A percentile compares a stretch with the other conserved stretches of the same genome.
Evolutionary conservation across 2,797 vertebrate species (phyloP).

Genomic region (Miichthys miiuy): DNA sequence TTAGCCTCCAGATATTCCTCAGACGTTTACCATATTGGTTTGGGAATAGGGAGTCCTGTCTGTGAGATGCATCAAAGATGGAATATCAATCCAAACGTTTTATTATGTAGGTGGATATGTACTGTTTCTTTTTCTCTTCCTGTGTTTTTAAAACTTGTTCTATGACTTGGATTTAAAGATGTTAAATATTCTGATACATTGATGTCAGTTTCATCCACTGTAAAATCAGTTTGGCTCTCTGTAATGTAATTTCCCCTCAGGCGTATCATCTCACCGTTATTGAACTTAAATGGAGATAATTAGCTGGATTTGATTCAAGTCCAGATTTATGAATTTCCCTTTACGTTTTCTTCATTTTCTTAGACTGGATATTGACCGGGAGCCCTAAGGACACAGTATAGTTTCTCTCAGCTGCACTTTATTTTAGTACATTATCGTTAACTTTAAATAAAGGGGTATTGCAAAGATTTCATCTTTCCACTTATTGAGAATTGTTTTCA

Average conservation of each 20-base stretch:
- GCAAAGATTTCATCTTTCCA: constrained; percentile 5
- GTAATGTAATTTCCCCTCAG: constrained; percentile 38
- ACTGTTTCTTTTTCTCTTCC: neutral
- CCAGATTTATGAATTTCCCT: constrained; percentile 42
- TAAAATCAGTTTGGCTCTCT: constrained; percentile 19
- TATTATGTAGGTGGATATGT: constrained; percentile 27
- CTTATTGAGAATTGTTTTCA: constrained; percentile 4
- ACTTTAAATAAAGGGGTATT: constrained; percentile 35
- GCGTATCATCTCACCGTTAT: constrained; percentile 34
- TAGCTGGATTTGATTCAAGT: constrained; percentile 47
- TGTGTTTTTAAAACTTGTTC: constrained; percentile 9
- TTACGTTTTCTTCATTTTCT: constrained; percentile 36
- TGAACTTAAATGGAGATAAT: constrained; percentile 57
- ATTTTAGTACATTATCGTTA: constrained; percentile 26
- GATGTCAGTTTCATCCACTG: constrained; percentile 26
- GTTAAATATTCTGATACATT: constrained; percentile 3
- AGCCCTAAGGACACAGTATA: constrained; percentile 15
- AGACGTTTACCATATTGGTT: constrained; percentile 15
- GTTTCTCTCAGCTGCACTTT: constrained; percentile 25
- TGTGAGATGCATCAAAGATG: constrained; percentile 46
- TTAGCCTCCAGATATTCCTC: constrained; percentile 21
- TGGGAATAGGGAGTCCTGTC: constrained; percentile 9
- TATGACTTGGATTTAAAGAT: constrained; percentile 10
- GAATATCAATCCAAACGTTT: constrained; percentile 28
- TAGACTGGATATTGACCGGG: constrained; percentile 34